These are phyloP conservation scores for Reticulitermes lucifugus DNA, from an alignment of 2,888 invertebrate species.

Conservation along the genomic window DNA sequence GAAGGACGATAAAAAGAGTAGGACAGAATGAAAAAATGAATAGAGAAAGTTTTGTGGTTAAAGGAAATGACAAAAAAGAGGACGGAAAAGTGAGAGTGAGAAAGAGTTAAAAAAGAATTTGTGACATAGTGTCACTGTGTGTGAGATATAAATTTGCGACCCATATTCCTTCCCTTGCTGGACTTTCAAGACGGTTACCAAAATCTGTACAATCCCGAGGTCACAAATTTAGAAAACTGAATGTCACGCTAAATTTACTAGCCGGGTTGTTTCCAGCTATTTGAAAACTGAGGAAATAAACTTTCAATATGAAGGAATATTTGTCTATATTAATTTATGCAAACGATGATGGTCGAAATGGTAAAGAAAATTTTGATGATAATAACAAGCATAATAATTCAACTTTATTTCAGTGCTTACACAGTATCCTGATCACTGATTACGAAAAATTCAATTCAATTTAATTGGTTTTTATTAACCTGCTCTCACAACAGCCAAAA, in stretches of 20 bases:
- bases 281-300: background rate
- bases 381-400: too few relatives aligned
- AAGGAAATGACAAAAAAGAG: slow-evolving; percentile 41
- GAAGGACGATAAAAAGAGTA: slow-evolving; percentile 36
- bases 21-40: slow-evolving; percentile 40
- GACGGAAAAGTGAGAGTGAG: slow-evolving; percentile 7
- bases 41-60: slow-evolving; percentile 45
- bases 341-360: too few relatives aligned
- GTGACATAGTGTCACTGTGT: slow-evolving; percentile 48
- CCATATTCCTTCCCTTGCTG: background rate
- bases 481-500: too few relatives aligned
- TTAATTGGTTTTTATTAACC: too few relatives aligned
- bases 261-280: background rate
- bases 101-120: slow-evolving; percentile 46
- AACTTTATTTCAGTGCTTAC: too few relatives aligned
- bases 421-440: too few relatives aligned
- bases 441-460: too few relatives aligned
- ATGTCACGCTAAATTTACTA: background rate
- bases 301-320: too few relatives aligned
- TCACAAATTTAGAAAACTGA: background rate
- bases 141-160: slow-evolving; percentile 36
- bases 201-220: background rate
- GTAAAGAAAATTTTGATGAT: too few relatives aligned
- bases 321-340: too few relatives aligned
- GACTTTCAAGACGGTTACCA: background rate